Evolutionary conservation across 2,113 vertebrate species (phyloP).

Genomic region (Bettongia penicillata): DNA sequence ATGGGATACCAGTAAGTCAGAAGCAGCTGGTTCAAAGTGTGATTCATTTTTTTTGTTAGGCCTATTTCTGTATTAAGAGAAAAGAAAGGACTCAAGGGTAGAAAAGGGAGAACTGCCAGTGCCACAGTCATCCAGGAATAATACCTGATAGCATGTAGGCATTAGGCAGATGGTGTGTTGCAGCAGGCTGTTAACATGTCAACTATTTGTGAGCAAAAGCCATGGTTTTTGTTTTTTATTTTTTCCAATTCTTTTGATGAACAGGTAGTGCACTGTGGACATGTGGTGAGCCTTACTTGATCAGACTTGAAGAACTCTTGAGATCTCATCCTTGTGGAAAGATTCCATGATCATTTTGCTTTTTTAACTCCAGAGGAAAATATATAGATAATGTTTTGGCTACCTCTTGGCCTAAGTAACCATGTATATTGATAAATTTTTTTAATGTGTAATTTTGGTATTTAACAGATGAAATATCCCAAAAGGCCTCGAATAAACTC

Average conservation of each 20-base stretch:
- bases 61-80: not conserved
- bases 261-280: not conserved
- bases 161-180: fast-evolving
- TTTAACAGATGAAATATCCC: fast-evolving
- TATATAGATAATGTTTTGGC: not conserved
- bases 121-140: not conserved
- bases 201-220: not conserved
- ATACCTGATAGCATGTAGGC: not conserved
- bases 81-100: fast-evolving
- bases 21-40: not conserved
- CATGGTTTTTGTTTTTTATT: not conserved
- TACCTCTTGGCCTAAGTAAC: fast-evolving
- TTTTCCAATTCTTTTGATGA: not conserved
- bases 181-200: not conserved
- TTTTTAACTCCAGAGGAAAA: not conserved
- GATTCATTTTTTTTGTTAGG: not conserved
- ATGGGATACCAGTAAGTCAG: slow-evolving; percentile 82
- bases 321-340: fast-evolving
- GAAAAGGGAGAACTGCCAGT: not conserved
- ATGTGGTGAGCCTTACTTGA: not conserved
- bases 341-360: not conserved
- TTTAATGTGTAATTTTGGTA: not conserved
- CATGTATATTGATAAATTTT: not conserved
- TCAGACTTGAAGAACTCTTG: not conserved
- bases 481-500: not conserved